Base-by-base conservation (phyloP, 2,888 invertebrate genomes). In the Erebia aethiops region DNA sequence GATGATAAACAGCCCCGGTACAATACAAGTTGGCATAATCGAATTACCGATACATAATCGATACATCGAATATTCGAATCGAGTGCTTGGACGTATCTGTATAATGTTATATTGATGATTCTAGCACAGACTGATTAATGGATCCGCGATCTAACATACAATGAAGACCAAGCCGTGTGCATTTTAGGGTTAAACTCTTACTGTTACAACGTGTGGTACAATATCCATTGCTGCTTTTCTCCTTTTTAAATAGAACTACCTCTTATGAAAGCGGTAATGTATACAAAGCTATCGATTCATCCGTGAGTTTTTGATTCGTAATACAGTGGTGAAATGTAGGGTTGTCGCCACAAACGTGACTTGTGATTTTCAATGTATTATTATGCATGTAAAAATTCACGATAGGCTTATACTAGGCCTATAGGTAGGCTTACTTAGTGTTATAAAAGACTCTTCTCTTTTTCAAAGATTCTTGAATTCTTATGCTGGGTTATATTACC, bases 101-200 rank as follows among this genome's bases (percentile, higher is more conserved):
- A 87, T 90, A 91, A 91, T 91, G 88, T 82, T 92, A 89, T 92
- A 93, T 92, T 92, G 92, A 92, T 92, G 92, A 88, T 91, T 88
- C 88, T 82, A 80, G 88, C 84, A 87, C 87, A 92, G 92, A 92
- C 93, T 92, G 92, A 93, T 93, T 92, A 93, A 93, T 93, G 92
- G 87, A 88, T 80, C 82, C 81, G 80, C 86, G 84, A 85, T 87
- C 82, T 85, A 85, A 84, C 84, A 85, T 86, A 92, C 92, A 92
- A 92, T 90, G 83, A 86, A 83, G 81, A 81, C 82, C 79, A 79
- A 79, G 82, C 86, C 84, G 81, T 82, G 82, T 77, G 74, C 78
- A 77, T 81, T 84, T 83, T 78, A 78, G 82, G 83, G 81, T 81
- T 80, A 80, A 74, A 72, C 76, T 56, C 68, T 63, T n/a, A 51